Base-by-base conservation (phyloP, 2,888 invertebrate species). In the Nyleta sp. region DNA sequence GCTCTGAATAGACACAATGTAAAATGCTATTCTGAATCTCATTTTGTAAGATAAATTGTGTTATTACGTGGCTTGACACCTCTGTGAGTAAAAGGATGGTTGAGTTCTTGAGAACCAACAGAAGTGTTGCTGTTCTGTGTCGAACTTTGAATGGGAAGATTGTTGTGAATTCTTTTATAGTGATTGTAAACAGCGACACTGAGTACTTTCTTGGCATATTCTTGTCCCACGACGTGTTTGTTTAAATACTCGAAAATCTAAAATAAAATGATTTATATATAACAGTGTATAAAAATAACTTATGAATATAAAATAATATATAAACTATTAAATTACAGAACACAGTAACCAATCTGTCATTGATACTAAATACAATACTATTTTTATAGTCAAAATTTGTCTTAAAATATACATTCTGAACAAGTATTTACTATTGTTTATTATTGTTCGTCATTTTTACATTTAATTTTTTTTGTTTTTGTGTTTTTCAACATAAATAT, bases 121-220 rank as follows among this genome's bases (percentile, higher is more conserved):
- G 91, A 93, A 76, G 82, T 80, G 55, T 81, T 60, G 42, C 78
- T 86, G 38, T 83, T 83, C 60, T 86, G 89, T 11, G 83, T 81
- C n/a, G 88, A 82, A 78, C 82, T 89, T 68, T 89, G 90, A 24
- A 85, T 82, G 83, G 94, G 95, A 75, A 96, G 93, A 91, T 99
- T 99, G 91, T 99, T 98, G 91, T 96, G 97, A 87, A 99, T 97
- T 86, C 99, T 93, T 92, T 99, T 99, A 91, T 99, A 99, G 91
- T 99, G 99, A 92, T 99, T 99, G 92, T 99, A 99, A 0, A 99
- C 99, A 10, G 99, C 99, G 33, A 99, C 99, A 0, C 99, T 95
- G 35, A 99, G 92, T 38, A 99, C 98, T 92, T 99, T 99, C 92
- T 99, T 99, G 0, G 99, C 99, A 91, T 96, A 94, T 82, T 98